Percentiles rank a stretch among this genome's conserved stretches.
Conservation (phyloP, 2,888 invertebrate species). For the Adela reaumurella region DNA sequence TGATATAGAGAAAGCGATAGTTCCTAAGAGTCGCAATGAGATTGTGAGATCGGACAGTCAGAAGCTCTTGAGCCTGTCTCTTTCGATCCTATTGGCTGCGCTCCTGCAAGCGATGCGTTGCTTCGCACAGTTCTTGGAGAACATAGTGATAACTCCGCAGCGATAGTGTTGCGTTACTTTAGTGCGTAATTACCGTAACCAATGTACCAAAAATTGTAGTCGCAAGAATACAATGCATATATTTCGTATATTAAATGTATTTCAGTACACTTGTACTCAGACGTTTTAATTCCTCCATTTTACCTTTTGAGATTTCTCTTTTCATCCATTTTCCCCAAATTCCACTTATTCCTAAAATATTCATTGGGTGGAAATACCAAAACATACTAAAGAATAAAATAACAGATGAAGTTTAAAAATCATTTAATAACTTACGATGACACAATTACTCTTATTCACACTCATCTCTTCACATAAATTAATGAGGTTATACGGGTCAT, state of each 20-base stretch:
- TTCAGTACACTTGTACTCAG: constrained; percentile 2
- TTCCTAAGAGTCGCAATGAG: constrained; percentile 45
- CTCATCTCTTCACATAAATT: constrained; percentile 55
- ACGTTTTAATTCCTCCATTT: no score
- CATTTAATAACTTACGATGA: constrained; percentile 52
- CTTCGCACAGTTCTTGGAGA: constrained; percentile 59
- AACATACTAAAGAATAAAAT: no score
- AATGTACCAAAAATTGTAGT: neutral
- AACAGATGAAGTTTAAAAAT: constrained; percentile 18
- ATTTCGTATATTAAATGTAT: no score
- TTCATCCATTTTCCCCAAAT: no score
- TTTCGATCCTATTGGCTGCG: constrained; percentile 59
- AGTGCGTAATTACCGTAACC: constrained; percentile 6
- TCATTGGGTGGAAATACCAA: no score
- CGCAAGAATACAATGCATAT: neutral
- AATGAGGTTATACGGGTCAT: constrained; percentile 53
- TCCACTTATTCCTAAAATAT: no score
- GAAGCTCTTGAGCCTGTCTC: constrained; percentile 56
- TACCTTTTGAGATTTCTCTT: no score
- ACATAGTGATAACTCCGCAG: constrained; percentile 50
- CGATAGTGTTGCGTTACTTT: constrained; percentile 26
- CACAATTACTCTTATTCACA: constrained; percentile 48
- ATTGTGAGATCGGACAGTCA: constrained; percentile 37
- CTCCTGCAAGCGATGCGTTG: constrained; percentile 61
- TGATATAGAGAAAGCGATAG: constrained; percentile 26